Evolutionary conservation across 2,888 invertebrate species (phyloP), one percentile per base, ranked within the genome.

Genomic region (Chamaedrilus cognettii): DNA sequence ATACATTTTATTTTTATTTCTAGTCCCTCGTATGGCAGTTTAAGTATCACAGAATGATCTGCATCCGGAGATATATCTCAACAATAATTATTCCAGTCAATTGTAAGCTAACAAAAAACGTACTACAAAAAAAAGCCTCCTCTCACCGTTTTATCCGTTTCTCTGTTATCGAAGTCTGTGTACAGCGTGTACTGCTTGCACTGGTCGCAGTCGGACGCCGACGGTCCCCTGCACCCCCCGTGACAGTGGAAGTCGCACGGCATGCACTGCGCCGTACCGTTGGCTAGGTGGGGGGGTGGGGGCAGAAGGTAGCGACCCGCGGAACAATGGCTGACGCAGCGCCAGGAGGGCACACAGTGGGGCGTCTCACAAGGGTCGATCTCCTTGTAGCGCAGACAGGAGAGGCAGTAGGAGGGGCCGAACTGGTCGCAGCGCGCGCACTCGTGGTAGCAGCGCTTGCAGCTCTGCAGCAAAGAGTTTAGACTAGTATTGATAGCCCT

Each of bases 211-310:
- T 82, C 74, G 0, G 72, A 65, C 1, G 72, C 67, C 2, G 74
- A 70, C 1, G 78, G 75, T 3, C 83, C 83, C 7, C 31, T 32
- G 64, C 83, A 83, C 11, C 42, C 42, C 3, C 92, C 92, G 3
- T 90, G 88, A 79, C 97, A 97, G 84, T 95, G 93, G 0, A 86
- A 81, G 77, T 92, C 89, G 75, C 94, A 94, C 26, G 88, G 88
- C 28, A 90, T 86, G 78, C 94, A 95, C 63, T 88, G 87, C 73
- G 90, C 89, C 23, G 87, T 88, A 0, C 42, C 34, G 49, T 15
- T 33, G 19, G 26, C 35, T n/a, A n/a, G n/a, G n/a, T n/a, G n/a
- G n/a, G n/a, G n/a, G n/a, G n/a, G n/a, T 19, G 7, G 42, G 42
- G 42, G 19, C 42, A 11, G 7, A 42, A 35, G 60, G 49, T 35